A percentile compares a stretch with the other conserved stretches of the same genome.
phyloP scores from a whole-genome alignment of 2,113 vertebrate species.

The Gobio gobio region DNA sequence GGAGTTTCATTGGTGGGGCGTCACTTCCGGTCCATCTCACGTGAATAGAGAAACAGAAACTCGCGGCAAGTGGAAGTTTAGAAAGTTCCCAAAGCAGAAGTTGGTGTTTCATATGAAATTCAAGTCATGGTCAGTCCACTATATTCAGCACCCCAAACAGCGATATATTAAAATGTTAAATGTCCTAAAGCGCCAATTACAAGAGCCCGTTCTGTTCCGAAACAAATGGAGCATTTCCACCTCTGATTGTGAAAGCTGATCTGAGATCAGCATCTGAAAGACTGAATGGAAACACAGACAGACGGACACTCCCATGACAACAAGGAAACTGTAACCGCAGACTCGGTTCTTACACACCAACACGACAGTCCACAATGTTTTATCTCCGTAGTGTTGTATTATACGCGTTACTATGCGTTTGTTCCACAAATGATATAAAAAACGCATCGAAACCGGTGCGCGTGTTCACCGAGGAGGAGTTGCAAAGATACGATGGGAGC shows the following conservation, averaged over 20 bases:
- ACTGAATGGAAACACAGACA: background rate
- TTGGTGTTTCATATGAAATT: background rate
- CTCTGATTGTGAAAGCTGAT: slow-evolving; percentile 10
- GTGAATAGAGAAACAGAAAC: slow-evolving; percentile 25
- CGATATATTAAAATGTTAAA: background rate
- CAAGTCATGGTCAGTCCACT: background rate
- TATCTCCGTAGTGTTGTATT: background rate
- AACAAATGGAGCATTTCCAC: slow-evolving; percentile 15
- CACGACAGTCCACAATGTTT: slow-evolving; percentile 28
- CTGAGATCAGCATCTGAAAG: slow-evolving; percentile 13
- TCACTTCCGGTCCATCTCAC: slow-evolving; percentile 14
- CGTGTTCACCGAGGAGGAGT: slow-evolving; percentile 89
- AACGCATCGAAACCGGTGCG: slow-evolving; percentile 77
- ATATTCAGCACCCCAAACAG: background rate
- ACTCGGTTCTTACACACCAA: background rate
- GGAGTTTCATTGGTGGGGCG: background rate
- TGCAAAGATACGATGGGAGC: slow-evolving; percentile 83
- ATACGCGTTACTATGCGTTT: slow-evolving; percentile 14
- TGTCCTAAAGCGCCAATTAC: background rate
- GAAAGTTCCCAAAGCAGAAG: slow-evolving; percentile 38
- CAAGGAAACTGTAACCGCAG: slow-evolving; percentile 24
- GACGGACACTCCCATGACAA: background rate
- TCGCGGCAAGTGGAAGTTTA: slow-evolving; percentile 4
- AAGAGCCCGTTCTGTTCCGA: background rate
- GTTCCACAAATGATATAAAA: slow-evolving; percentile 63